Evolutionary conservation across 2,888 invertebrate genomes (phyloP), one percentile per base, ranked within the genome.

Genomic region (Flabesymbios commensalis): DNA sequence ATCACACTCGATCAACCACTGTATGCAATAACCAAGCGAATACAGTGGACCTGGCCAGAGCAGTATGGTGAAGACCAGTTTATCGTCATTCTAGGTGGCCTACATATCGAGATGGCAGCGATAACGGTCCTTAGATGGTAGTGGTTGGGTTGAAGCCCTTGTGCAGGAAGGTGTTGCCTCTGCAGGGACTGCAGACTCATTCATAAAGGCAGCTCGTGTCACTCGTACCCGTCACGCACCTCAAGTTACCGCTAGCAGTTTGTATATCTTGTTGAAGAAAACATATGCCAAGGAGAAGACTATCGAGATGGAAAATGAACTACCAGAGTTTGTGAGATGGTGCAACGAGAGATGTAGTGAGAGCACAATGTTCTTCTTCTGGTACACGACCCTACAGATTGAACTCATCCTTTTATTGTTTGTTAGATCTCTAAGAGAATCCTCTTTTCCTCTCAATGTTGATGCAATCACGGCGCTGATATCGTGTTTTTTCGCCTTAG

Each of bases 51-150:
- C 4, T 74, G 66, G 62, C 74, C 72, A n/a, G 62, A 74, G 1
- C n/a, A 24, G 17, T 67, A 68, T 62, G 74, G 73, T 3, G 73
- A 76, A 54, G 59, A 71, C 7, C 61, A 64, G 24, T 63, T 69
- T 55, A 62, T 75, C n/a, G 57, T 75, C 2, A 68, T 75, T 67
- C 61, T 76, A 48, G 75, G 74, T 7, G 75, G 75, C 3, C 63
- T 77, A 31, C 75, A 78, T 59, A 74, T 71, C 48, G 75, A 76
- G 55, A 72, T 74, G 67, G 72, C 73, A 7, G 57, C 65, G n/a
- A 56, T 73, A 55, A 71, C 64, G 49, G 57, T 67, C 2, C 43
- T 56, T 76, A 5, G 49, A 71, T 22, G 70, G 61, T 26, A 71
- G 68, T 64, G 76, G 74, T 3, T 67, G 65, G 69, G 63, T 64